Conservation (phyloP, 2,113 vertebrate genomes). For the Clarias gariepinus region DNA sequence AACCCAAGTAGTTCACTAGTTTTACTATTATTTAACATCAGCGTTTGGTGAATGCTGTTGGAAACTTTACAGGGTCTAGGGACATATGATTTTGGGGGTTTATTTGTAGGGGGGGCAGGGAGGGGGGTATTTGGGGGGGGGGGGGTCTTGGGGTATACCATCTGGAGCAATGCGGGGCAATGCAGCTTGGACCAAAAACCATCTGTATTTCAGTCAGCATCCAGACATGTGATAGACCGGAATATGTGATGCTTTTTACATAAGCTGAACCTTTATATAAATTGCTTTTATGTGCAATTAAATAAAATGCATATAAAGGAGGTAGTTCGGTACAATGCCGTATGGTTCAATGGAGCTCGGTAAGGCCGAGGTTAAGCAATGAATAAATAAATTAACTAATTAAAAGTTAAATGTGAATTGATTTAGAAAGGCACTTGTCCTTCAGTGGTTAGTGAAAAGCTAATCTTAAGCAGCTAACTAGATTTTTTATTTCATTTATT, state of each 20-base stretch:
- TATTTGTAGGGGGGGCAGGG: neutral
- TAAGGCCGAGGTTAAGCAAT: neutral
- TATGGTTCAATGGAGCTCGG: neutral
- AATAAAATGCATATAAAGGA: neutral
- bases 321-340: neutral
- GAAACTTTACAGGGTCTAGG: neutral
- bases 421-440: neutral
- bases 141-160: neutral
- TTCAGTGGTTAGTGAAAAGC: neutral
- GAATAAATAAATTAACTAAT: neutral
- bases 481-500: neutral
- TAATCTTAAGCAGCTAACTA: neutral
- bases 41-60: neutral
- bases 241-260: neutral
- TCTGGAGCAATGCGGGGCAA: constrained; percentile 27
- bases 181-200: constrained; percentile 19
- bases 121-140: neutral
- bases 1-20: neutral
- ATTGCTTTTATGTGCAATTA: neutral
- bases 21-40: neutral
- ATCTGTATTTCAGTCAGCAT: constrained; percentile 19
- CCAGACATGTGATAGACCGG: neutral
- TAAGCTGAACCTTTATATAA: neutral
- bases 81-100: neutral
- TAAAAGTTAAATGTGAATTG: neutral